These are phyloP conservation scores for Kryptopterus vitreolus DNA, from an alignment of 2,797 vertebrate species.

Conservation along the genomic window DNA sequence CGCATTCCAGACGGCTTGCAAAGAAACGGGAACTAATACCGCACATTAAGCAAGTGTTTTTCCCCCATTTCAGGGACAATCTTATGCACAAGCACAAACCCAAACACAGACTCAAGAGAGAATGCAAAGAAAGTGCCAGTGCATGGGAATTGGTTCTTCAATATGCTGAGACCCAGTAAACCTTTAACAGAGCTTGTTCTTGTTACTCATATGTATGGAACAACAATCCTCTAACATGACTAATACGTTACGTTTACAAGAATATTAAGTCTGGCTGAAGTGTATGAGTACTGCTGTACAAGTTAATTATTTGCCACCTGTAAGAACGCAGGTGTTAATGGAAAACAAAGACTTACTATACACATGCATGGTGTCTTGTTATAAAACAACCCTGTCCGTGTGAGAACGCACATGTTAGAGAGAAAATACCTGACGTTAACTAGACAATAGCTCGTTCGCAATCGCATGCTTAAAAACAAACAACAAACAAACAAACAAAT, in stretches of 20 bases:
- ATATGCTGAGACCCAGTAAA: constrained; percentile 3
- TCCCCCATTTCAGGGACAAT: background rate
- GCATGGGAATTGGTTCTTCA: background rate
- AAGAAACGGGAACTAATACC: background rate
- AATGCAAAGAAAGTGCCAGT: background rate
- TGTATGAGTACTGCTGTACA: background rate
- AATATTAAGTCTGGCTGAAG: background rate
- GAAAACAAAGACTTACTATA: constrained; percentile 14
- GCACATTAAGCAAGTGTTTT: background rate
- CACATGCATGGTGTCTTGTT: background rate
- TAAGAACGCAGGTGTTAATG: constrained; percentile 25
- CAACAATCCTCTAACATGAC: constrained; percentile 9
- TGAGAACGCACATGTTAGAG: background rate
- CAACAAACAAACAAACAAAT: too few relatives aligned
- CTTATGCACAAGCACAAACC: background rate
- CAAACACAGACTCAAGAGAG: constrained; percentile 33
- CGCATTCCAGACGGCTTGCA: background rate
- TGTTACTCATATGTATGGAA: constrained; percentile 1
- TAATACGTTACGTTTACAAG: constrained; percentile 30
- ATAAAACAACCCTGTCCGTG: background rate
- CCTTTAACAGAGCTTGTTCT: background rate
- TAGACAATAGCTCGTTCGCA: background rate
- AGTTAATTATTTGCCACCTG: constrained; percentile 41
- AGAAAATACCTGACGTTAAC: background rate
- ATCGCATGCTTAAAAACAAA: background rate